Conservation (phyloP, 2,797 vertebrate species). For the Morelia viridis region DNA sequence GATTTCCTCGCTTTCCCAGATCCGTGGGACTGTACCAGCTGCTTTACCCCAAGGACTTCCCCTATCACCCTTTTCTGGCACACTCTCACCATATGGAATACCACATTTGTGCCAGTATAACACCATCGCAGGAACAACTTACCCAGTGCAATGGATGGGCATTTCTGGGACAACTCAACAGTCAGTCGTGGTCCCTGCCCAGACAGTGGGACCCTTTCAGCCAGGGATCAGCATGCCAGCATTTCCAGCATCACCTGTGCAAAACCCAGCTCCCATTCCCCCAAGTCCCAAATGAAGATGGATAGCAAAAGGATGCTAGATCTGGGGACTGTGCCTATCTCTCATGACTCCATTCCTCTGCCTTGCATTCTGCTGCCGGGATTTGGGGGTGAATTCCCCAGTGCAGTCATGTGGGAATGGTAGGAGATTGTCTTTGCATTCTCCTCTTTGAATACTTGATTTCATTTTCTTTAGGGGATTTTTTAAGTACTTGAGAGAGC, state of each 20-base stretch:
- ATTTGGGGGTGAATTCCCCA: slow-evolving; percentile 23
- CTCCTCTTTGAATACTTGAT: slow-evolving; percentile 71
- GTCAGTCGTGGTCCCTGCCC: slow-evolving; percentile 60
- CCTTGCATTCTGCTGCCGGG: slow-evolving; percentile 45
- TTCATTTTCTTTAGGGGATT: slow-evolving; percentile 23
- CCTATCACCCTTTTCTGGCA: slow-evolving; percentile 65
- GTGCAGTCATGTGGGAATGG: slow-evolving; percentile 12
- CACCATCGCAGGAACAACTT: slow-evolving; percentile 53
- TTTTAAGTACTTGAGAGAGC: slow-evolving; percentile 60
- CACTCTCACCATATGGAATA: slow-evolving; percentile 77
- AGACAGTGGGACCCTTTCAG: slow-evolving; percentile 62
- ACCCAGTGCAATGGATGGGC: slow-evolving; percentile 69
- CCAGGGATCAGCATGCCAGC: slow-evolving; percentile 61
- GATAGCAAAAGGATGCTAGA: slow-evolving; percentile 31
- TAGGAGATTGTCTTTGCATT: slow-evolving; percentile 39
- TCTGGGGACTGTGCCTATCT: slow-evolving; percentile 43
- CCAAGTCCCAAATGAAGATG: slow-evolving; percentile 69
- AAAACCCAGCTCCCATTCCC: slow-evolving; percentile 64
- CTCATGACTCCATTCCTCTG: slow-evolving; percentile 45
- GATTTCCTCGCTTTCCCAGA: slow-evolving; percentile 69
- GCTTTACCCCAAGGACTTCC: slow-evolving; percentile 74
- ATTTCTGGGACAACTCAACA: slow-evolving; percentile 59
- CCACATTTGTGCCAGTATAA: slow-evolving; percentile 71
- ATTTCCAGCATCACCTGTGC: slow-evolving; percentile 60
- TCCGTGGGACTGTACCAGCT: slow-evolving; percentile 66